Base-by-base conservation (phyloP, 2,888 invertebrate genomes). In the Tetragonisca angustula region DNA sequence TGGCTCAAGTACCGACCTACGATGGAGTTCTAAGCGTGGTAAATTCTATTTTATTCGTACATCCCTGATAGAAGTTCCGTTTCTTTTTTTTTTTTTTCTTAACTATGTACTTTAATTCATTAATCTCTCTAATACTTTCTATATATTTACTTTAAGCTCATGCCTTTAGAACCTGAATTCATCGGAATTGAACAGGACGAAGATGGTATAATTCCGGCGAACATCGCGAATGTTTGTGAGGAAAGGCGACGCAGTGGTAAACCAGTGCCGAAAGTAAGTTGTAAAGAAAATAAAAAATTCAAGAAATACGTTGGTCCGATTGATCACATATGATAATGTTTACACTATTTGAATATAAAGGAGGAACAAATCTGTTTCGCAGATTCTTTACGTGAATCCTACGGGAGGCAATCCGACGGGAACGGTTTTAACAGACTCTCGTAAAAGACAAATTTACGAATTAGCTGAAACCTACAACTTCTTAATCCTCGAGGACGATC, bases 381-480 rank as follows among this genome's bases (percentile, higher is more conserved):
- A 96, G 94, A 90, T 97, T 76, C 92, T 98, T 83, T 97, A 97
- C 94, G 93, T 97, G 4, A 97, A 97, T 89, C 97, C 98, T 0
- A 97, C 96, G 19, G 97, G 97, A 2, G 96, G 96, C 36, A 98
- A 98, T 92, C 98, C 98, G 0, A 96, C 97, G 0, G 98, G 98
- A 2, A 95, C 96, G 0, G 96, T 97, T 0, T 94, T 97, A 49
- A 94, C 97, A 0, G 95, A 95, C 68, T 95, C 96, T 13, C 95
- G 97, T 78, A 96, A 96, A 83, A 94, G 95, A 76, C 95, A 96
- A 93, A 96, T 98, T 49, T 98, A 98, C 91, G 95, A 96, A 87
- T 95, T 98, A 72, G 97, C 97, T 32, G 96, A 96, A 91, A 95
- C 96, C 92, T 97, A 97, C 92, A 96, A 98, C 93, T 96, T 98